phyloP scores from a whole-genome alignment of 64 coral and sea anemone species.

The Pocillopora damicornis region DNA sequence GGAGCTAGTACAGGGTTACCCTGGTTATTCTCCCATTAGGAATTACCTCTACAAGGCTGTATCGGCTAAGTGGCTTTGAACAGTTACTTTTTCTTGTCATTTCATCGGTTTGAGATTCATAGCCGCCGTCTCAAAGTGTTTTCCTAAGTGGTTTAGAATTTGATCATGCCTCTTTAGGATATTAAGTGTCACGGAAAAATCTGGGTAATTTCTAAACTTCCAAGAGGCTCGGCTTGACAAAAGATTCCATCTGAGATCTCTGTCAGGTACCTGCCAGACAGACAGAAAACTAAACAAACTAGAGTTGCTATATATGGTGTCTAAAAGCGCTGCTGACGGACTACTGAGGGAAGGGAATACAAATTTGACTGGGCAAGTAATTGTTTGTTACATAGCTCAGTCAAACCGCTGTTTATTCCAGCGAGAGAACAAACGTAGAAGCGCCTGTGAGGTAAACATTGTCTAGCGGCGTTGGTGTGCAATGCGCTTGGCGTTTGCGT shows the following conservation, averaged over 20 bases:
- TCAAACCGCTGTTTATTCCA: background rate
- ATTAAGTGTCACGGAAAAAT: background rate
- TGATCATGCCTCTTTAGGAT: background rate
- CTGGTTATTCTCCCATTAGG: too few relatives aligned
- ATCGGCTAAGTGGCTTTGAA: background rate
- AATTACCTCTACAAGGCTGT: too few relatives aligned
- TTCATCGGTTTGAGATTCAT: background rate
- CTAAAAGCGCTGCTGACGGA: background rate
- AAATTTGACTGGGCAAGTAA: background rate
- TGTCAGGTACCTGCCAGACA: too few relatives aligned
- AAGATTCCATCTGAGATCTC: too few relatives aligned
- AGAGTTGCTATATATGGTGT: conserved; percentile 1
- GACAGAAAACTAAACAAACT: background rate
- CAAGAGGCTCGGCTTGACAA: background rate
- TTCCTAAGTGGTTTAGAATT: background rate
- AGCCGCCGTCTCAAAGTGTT: background rate
- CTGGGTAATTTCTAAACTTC: background rate
- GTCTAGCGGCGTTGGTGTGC: too few relatives aligned
- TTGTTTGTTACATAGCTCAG: background rate
- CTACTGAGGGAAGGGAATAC: background rate
- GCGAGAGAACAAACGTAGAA: too few relatives aligned
- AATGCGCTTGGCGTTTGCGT: too few relatives aligned
- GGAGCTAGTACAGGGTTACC: too few relatives aligned
- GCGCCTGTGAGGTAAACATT: too few relatives aligned
- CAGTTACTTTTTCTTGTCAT: background rate